phyloP scores from a whole-genome alignment of 2,888 invertebrate genomes.

The Cataglyphis cursor region DNA sequence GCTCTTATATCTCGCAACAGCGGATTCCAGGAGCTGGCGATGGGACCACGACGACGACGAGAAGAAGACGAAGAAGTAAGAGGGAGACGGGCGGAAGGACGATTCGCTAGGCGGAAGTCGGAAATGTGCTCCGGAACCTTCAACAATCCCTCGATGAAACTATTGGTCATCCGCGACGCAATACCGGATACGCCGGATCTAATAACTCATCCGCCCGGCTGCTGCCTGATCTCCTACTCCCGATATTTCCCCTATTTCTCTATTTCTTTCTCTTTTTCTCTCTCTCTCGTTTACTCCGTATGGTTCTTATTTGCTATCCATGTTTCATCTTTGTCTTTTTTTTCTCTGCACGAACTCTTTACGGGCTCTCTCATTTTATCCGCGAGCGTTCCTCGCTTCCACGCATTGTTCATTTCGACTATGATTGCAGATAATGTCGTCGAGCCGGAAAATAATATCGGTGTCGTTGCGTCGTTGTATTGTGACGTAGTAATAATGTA shows the following conservation, averaged over 20 bases:
- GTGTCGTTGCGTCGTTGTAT: conserved; percentile 60
- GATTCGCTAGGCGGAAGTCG: conserved; percentile 86
- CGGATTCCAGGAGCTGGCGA: conserved; percentile 73
- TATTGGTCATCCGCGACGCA: conserved; percentile 87
- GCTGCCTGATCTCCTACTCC: conserved; percentile 63
- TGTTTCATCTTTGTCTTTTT: conserved; percentile 42
- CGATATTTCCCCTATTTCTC: conserved; percentile 17
- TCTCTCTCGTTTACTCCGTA: not conserved
- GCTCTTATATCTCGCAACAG: conserved; percentile 46
- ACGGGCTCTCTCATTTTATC: conserved; percentile 71
- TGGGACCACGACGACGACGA: conserved; percentile 55
- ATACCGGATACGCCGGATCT: conserved; percentile 86
- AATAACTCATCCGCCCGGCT: conserved; percentile 85
- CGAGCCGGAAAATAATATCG: conserved; percentile 68
- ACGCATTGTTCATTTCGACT: conserved; percentile 72
- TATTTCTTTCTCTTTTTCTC: conserved; percentile 6
- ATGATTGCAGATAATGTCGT: conserved; percentile 70
- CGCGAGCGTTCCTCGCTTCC: conserved; percentile 66
- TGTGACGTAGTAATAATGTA: conserved; percentile 66
- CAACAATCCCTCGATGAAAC: conserved; percentile 87
- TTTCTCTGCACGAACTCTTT: conserved; percentile 34
- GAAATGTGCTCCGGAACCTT: conserved; percentile 87
- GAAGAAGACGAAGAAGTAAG: conserved; percentile 73
- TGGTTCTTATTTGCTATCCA: not conserved
- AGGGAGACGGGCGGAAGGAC: conserved; percentile 72